Evolutionary conservation across 2,888 invertebrate species (phyloP), one percentile per base, ranked within the genome.

Genomic region (Heteromyza rotundicornis): DNA sequence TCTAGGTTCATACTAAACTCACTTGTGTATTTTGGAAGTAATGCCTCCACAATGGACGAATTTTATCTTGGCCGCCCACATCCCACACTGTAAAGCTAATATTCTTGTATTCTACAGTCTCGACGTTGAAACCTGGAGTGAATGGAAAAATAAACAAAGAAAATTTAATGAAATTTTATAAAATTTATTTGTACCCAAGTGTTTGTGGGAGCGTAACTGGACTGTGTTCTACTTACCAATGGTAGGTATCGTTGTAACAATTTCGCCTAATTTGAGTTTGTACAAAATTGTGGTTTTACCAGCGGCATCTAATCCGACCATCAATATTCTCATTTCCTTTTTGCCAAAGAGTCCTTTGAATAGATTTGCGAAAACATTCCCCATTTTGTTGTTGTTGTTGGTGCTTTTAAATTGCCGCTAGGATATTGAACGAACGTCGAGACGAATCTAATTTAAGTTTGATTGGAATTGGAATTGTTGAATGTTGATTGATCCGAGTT

Each of bases 231-330:
- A 65, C 73, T 75, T 49, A 87, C 91, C 98, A 88, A 98, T 98
- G 80, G 98, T 98, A 82, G 98, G 98, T 88, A 98, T 98, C 84
- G 98, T 98, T 84, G 98, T 98, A 84, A 98, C 98, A 89, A 98
- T 98, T 92, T 98, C 98, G 85, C 98, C 98, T 89, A 98, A 90
- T 90, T 98, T 98, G 85, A 98, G 91, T 92, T 98, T 98, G 90
- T 98, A 98, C 87, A 98, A 89, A 87, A 98, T 98, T 86, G 98
- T 98, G 83, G 98, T 98, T 92, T 98, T 98, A 89, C 98, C 98
- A 87, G 98, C 98, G 82, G 98, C 98, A 89, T 98, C 98, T 84
- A 97, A 89, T 84, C 96, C 96, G 78, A 97, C 96, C 98, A 98
- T 98, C 87, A 98, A 89, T 90, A 98, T 98, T 89, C 99, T 93